Evolutionary conservation across 2,113 vertebrate genomes (phyloP).

Genomic region (Rousettus leschenaultii): DNA sequence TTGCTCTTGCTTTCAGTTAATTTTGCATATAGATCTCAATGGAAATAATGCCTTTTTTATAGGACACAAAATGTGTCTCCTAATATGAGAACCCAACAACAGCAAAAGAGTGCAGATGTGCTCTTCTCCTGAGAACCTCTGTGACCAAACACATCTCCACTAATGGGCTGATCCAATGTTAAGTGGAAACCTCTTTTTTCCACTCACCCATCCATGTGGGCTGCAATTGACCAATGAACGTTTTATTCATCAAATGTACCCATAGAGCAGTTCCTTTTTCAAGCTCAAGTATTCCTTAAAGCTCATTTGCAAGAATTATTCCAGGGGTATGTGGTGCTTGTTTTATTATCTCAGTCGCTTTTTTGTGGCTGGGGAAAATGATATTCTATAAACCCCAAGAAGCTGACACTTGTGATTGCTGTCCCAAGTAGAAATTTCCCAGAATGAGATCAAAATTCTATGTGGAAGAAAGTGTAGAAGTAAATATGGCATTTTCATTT

Average conservation of each 20-base stretch:
- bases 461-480: neutral
- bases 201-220: neutral
- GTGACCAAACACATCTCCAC: neutral
- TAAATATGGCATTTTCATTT: constrained; percentile 28
- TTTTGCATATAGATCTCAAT: neutral
- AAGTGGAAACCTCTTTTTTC: neutral
- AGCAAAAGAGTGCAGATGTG: neutral
- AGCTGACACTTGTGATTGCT: neutral
- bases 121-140: neutral
- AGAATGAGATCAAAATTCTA: neutral
- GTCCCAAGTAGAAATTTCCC: neutral
- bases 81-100: neutral
- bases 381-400: neutral
- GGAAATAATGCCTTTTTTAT: neutral
- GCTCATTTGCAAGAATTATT: constrained; percentile 16
- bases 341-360: neutral
- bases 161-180: neutral
- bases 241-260: neutral
- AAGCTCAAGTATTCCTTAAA: neutral
- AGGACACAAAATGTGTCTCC: neutral
- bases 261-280: neutral
- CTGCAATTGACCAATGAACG: no score
- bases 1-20: neutral
- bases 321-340: neutral
- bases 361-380: neutral